Evolutionary conservation across 2,797 vertebrate species (phyloP).

Genomic region (Smutsia temminckii): DNA sequence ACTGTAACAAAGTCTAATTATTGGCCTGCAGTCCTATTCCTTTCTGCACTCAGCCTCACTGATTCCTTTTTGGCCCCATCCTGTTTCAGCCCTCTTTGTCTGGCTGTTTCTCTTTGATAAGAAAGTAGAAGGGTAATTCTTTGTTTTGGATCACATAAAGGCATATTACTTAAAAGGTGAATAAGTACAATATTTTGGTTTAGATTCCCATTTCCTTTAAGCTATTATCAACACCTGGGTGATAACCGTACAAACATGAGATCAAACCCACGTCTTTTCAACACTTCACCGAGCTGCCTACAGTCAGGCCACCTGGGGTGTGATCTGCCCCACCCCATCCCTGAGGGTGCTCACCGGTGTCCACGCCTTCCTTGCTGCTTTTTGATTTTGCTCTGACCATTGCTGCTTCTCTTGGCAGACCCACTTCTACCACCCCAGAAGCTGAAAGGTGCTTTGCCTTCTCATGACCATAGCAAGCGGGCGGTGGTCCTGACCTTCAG

Average conservation of each 20-base stretch:
- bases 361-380: background rate
- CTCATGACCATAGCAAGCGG: background rate
- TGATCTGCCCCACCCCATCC: background rate
- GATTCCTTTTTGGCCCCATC: background rate
- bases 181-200: background rate
- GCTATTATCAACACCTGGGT: background rate
- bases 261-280: background rate
- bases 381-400: background rate
- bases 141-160: background rate
- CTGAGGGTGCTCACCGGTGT: fast-evolving
- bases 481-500: background rate
- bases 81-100: background rate
- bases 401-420: background rate
- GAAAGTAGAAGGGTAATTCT: background rate
- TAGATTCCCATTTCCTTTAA: background rate
- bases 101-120: background rate
- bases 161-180: background rate
- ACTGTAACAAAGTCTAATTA: background rate
- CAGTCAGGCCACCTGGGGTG: background rate
- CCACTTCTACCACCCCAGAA: background rate
- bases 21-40: fast-evolving
- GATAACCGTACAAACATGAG: background rate
- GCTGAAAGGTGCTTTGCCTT: background rate
- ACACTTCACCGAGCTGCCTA: background rate
- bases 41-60: background rate